Percentiles rank a stretch among this genome's conserved stretches.
Conservation (phyloP, 2,797 vertebrate genomes). For the Pantherophis vulpinus region DNA sequence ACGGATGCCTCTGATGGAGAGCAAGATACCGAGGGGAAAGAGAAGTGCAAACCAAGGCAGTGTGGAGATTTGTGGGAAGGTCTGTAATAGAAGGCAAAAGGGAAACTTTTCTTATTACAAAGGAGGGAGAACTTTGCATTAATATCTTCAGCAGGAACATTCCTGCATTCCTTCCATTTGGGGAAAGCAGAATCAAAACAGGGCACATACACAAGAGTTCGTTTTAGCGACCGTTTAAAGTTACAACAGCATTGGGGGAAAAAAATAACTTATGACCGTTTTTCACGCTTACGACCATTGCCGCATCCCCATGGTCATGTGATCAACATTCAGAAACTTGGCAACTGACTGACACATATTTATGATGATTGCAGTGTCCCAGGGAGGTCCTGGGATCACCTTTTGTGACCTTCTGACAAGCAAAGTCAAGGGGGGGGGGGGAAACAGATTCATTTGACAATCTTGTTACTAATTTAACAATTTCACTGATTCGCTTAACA, state of each 20-base stretch:
- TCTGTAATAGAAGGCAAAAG: constrained; percentile 27
- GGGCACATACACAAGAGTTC: neutral
- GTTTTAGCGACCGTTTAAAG: neutral
- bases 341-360: neutral
- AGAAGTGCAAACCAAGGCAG: constrained; percentile 88
- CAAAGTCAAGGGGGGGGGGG: neutral
- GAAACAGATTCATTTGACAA: neutral
- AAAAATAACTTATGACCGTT: neutral
- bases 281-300: neutral
- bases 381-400: neutral
- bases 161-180: neutral
- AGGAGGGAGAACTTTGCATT: neutral
- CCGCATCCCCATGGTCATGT: neutral
- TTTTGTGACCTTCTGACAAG: neutral
- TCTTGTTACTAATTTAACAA: neutral
- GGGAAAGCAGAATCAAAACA: neutral
- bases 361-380: neutral
- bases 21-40: constrained; percentile 77
- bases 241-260: neutral
- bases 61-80: constrained; percentile 82
- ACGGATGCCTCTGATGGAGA: constrained; percentile 79
- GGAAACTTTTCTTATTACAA: too few species aligned
- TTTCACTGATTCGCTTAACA: neutral
- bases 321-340: neutral
- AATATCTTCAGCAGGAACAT: neutral